These are phyloP conservation scores for Neuroterus valhalla DNA, from an alignment of 1,140 invertebrate genomes.

Conservation along the genomic window DNA sequence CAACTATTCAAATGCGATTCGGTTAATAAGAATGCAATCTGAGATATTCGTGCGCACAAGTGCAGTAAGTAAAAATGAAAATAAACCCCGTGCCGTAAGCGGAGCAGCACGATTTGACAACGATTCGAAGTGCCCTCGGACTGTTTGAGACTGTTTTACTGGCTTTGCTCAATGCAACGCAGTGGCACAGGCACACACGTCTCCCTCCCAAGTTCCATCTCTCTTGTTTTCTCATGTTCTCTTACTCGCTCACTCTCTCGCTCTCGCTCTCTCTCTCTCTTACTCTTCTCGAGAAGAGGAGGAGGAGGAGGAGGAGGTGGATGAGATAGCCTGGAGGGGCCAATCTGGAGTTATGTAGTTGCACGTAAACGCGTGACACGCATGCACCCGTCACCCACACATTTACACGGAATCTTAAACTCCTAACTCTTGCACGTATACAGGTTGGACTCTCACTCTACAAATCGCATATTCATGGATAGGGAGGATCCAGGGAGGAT, in stretches of 20 bases:
- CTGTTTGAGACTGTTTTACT: conserved; percentile 23
- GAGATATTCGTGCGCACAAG: not conserved
- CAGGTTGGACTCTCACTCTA: conserved; percentile 2
- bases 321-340: not conserved
- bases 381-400: conserved; percentile 12
- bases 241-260: too few species aligned
- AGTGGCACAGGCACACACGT: conserved; percentile 5
- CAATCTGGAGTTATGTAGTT: conserved; percentile 7
- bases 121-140: conserved; percentile 12
- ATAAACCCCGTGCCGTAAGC: not conserved
- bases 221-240: not conserved
- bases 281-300: not conserved
- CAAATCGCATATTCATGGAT: conserved; percentile 26
- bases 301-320: not conserved
- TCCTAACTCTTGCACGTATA: not conserved
- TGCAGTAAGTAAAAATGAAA: not conserved
- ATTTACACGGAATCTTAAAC: not conserved
- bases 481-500: not conserved
- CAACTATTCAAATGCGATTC: not conserved
- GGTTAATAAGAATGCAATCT: not conserved
- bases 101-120: conserved; percentile 12
- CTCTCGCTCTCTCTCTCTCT: not conserved
- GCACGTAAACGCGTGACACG: conserved; percentile 26
- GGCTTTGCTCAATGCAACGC: conserved; percentile 27
- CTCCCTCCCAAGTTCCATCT: conserved; percentile 22